phyloP scores from a whole-genome alignment of 2,797 vertebrate species.

The Trematomus bernacchii region DNA sequence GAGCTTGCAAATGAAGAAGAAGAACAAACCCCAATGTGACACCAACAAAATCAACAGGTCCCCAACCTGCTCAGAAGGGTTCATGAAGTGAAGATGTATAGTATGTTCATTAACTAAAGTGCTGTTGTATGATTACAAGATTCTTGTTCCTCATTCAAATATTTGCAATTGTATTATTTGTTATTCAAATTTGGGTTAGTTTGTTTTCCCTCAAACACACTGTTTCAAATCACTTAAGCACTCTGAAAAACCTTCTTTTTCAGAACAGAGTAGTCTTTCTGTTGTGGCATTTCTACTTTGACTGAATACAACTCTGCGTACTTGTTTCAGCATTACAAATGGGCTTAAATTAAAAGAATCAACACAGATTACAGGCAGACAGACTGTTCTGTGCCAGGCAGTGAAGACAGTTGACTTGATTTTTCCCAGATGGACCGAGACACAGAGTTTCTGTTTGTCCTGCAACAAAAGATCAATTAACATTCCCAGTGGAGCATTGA shows the following conservation, averaged over 20 bases:
- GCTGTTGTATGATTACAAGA: not conserved
- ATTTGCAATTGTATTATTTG: not conserved
- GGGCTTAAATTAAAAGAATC: slow-evolving; percentile 41
- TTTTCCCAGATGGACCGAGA: slow-evolving; percentile 73
- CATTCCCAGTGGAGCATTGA: slow-evolving; percentile 71
- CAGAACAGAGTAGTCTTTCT: not conserved
- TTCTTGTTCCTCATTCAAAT: not conserved
- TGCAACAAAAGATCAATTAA: slow-evolving; percentile 79
- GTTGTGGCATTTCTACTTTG: slow-evolving; percentile 13
- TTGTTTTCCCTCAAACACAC: not conserved
- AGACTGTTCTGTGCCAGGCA: slow-evolving; percentile 36
- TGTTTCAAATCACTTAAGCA: not conserved
- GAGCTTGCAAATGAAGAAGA: not conserved
- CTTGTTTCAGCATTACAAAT: slow-evolving; percentile 16
- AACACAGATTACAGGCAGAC: slow-evolving; percentile 38
- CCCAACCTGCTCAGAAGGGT: not conserved
- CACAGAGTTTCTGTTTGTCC: slow-evolving; percentile 76
- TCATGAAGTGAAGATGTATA: not conserved
- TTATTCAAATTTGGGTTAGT: not conserved
- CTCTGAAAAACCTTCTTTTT: slow-evolving; percentile 1
- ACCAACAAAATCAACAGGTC: slow-evolving; percentile 4
- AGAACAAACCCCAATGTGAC: not conserved
- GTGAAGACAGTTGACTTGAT: slow-evolving; percentile 63
- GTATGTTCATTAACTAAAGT: not conserved
- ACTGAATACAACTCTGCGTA: slow-evolving; percentile 36